A percentile compares a stretch with the other conserved stretches of the same genome.
Conservation (phyloP, 1,140 invertebrate species). For the Nomia melanderi region DNA sequence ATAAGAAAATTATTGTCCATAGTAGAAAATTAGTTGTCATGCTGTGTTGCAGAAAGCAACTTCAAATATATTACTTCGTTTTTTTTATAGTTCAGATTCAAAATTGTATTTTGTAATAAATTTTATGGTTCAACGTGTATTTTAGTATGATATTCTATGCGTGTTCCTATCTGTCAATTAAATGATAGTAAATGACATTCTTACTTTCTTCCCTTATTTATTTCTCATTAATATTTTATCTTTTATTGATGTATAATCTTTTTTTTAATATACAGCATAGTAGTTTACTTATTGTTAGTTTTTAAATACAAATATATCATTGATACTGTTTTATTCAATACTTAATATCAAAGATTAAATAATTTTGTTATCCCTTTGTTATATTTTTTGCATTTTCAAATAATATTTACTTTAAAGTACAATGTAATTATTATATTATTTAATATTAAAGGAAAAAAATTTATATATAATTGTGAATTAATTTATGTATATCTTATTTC, state of each 20-base stretch:
- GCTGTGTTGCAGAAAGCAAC: slow-evolving; percentile 52
- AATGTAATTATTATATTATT: too few relatives aligned
- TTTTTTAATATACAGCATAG: not conserved
- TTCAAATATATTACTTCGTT: slow-evolving; percentile 48
- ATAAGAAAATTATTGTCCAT: slow-evolving; percentile 6
- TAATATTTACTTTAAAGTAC: too few relatives aligned
- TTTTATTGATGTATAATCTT: not conserved
- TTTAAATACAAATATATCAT: not conserved
- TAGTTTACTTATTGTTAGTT: not conserved
- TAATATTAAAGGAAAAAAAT: too few relatives aligned
- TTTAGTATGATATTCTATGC: slow-evolving; percentile 13
- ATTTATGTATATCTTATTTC: slow-evolving; percentile 17
- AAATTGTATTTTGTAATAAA: not conserved
- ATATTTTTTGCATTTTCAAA: too few relatives aligned
- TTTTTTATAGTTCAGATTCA: slow-evolving; percentile 5
- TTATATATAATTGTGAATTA: not conserved
- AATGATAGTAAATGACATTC: not conserved
- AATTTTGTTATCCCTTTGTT: too few relatives aligned
- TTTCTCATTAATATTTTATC: not conserved
- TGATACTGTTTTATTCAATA: not conserved
- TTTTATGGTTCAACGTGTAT: not conserved
- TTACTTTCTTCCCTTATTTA: not conserved
- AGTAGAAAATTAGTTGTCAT: slow-evolving; percentile 67
- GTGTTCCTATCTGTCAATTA: slow-evolving; percentile 43
- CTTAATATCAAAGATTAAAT: too few relatives aligned